Base-by-base conservation (phyloP, 2,888 invertebrate genomes). In the Pseudanteris insignis region DNA sequence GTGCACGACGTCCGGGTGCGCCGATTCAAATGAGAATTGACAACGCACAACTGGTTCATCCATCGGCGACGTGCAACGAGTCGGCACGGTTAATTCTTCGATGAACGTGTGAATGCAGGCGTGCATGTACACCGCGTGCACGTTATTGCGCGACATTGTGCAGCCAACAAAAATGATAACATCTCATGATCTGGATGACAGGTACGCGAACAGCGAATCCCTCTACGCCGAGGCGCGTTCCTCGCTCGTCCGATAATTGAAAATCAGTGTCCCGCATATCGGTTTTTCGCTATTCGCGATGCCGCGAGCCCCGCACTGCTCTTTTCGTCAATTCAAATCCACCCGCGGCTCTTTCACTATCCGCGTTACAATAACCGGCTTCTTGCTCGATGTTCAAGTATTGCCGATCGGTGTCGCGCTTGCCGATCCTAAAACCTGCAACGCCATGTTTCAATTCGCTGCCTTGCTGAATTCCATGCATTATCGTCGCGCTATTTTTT, bases 201-300 rank as follows among this genome's bases (percentile, higher is more conserved):
- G 68, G 57, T 67, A 66, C 62, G 60, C 46, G 63, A 65, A 62
- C 60, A 53, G 59, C 48, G 54, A 58, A 53, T 50, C 58, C 33
- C 53, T 50, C 58, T 64, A 58, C 47, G 50, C 44, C 44, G 36
- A 41, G 41, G 36, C 55, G 65, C 64, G 67, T 68, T 69, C 63
- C 60, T 47, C 58, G 66, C 58, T 62, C 67, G 66, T 64, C 64
- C 67, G 67, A 70, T 69, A 70, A 70, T 70, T 69, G 69, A 66
- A 68, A 69, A 70, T 70, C 68, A 69, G 67, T 69, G 69, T 70
- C 66, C 64, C 65, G 63, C 63, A 64, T 67, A 68, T 67, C 70
- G 65, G 64, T 68, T 64, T 64, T 63, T 58, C 51, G 64, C 57
- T 57, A 46, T 53, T 48, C 48, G 34, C 53, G 26, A 43, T 24